phyloP scores from a whole-genome alignment of 2,113 vertebrate species.

The Larimichthys polyactis region DNA sequence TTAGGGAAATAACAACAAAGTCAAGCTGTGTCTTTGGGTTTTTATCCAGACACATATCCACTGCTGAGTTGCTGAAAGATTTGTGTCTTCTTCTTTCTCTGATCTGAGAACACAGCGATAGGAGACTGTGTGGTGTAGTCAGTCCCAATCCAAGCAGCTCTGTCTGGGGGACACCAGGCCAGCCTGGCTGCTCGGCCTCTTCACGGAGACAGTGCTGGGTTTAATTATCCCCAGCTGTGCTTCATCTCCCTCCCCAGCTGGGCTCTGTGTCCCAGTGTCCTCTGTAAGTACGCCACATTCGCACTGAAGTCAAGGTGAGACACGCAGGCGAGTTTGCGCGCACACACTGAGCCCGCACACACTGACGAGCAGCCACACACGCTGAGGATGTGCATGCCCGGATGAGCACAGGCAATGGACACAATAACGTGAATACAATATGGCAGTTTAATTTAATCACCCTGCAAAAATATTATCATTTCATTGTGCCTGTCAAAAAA shows the following conservation, averaged over 20 bases:
- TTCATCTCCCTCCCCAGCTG: conserved; percentile 80
- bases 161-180: conserved; percentile 63
- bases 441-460: conserved; percentile 13
- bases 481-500: conserved; percentile 9
- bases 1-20: conserved; percentile 53
- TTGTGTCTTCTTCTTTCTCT: conserved; percentile 23
- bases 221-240: conserved; percentile 85
- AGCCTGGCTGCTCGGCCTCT: conserved; percentile 59
- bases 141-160: conserved; percentile 55
- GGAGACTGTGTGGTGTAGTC: conserved; percentile 42
- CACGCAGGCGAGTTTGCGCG: conserved; percentile 29
- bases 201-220: conserved; percentile 75
- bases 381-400: conserved; percentile 1
- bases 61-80: conserved; percentile 62
- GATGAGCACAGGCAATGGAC: conserved; percentile 21
- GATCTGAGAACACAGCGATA: conserved; percentile 60
- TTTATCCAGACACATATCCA: conserved; percentile 47
- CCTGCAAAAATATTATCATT: neutral
- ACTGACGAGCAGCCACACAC: conserved; percentile 11
- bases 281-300: conserved; percentile 68
- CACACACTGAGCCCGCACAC: conserved; percentile 35
- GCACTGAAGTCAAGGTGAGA: conserved; percentile 76
- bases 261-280: conserved; percentile 77
- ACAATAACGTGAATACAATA: conserved; percentile 17
- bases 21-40: conserved; percentile 56